These are phyloP conservation scores for Drosophila aldrichi DNA, from an alignment of 2,888 invertebrate genomes.

Conservation along the genomic window DNA sequence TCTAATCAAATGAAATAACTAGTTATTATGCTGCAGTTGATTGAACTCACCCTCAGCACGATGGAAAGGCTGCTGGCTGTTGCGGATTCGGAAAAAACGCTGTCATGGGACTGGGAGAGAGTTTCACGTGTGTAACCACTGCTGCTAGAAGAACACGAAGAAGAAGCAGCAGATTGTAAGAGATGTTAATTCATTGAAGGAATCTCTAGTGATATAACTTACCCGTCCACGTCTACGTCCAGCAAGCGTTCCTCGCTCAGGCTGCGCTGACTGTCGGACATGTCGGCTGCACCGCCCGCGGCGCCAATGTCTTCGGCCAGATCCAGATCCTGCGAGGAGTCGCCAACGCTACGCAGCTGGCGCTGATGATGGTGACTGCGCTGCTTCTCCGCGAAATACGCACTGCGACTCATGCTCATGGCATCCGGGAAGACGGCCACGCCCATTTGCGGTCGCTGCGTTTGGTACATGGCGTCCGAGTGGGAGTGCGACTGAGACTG, in stretches of 20 bases:
- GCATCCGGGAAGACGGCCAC: constrained; percentile 79
- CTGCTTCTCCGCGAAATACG: constrained; percentile 73
- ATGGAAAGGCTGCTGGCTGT: constrained; percentile 85
- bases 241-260: constrained; percentile 84
- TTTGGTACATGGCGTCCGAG: constrained; percentile 56
- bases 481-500: constrained; percentile 42
- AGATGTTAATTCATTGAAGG: not conserved
- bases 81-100: constrained; percentile 91
- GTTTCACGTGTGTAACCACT: constrained; percentile 86
- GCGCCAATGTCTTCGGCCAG: constrained; percentile 57
- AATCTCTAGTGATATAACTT: not conserved
- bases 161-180: not conserved
- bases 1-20: not conserved
- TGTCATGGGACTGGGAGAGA: constrained; percentile 95
- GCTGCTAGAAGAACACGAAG: constrained; percentile 14
- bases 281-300: constrained; percentile 69
- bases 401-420: constrained; percentile 66
- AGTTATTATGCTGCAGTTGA: too few species aligned
- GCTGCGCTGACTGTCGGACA: constrained; percentile 85
- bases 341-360: constrained; percentile 77
- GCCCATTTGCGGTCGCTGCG: constrained; percentile 75
- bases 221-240: constrained; percentile 77
- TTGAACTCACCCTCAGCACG: constrained; percentile 83
- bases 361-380: constrained; percentile 63
- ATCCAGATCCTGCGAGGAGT: constrained; percentile 81